Base-by-base conservation (phyloP, 2,888 invertebrate genomes). In the Caenorhabditis drosophilae region DNA sequence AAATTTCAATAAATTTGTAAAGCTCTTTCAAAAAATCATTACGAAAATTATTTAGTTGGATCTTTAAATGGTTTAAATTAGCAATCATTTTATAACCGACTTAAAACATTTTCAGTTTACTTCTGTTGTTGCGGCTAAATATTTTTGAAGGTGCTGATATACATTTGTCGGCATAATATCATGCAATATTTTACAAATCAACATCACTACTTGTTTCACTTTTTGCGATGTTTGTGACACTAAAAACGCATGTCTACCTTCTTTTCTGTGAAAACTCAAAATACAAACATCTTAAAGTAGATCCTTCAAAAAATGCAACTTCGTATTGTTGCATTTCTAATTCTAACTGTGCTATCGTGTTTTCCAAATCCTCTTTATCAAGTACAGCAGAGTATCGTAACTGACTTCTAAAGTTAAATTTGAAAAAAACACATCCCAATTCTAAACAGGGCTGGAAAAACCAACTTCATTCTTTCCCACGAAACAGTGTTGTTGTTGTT, bases 111-210 rank as follows among this genome's bases (percentile, higher is more conserved):
- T n/a, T n/a, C n/a, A n/a, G n/a, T n/a, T n/a, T 38, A 55, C 56
- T 2, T 59, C 44, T 9, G 54, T 70, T 0, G 67, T 59, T 0
- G 68, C 53, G 12, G 71, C 57, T 11, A 76, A 47, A 46, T 76
- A 76, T 20, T 62, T 70, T 20, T 70, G 67, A 49, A 74, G 52
- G 11, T 68, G 49, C 6, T 25, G 53, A 50, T 67, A 71, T 36
- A 76, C 46, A 12, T 58, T 66, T n/a, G 58, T 63, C 1, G 76
- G 73, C 15, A 70, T 67, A 20, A 76, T 73, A 15, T 49, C 48
- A 41, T 84, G 85, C 72, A 85, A 84, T 73, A 84, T 80, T 31
- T 82, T 78, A 18, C 85, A 83, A 41, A 85, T 68, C 38, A 81
- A 68, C 70, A 84, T 84, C 2, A 85, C 82, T 0, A 81, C 69